A percentile compares a stretch with the other conserved stretches of the same genome.
Conservation (phyloP, 2,888 invertebrate species). For the Digitonthophagus gazella region DNA sequence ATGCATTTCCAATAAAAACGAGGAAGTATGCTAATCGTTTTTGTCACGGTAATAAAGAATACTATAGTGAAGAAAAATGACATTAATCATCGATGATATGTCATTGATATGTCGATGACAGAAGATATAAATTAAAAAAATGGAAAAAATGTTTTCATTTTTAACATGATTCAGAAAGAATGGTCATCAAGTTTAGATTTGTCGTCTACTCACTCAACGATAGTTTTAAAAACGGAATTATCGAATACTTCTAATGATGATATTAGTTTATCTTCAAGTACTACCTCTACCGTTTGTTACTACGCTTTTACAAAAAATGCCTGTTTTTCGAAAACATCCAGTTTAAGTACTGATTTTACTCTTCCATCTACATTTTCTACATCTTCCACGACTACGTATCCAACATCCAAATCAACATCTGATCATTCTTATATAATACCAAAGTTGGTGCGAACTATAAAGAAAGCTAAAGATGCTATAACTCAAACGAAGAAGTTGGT, state of each 20-base stretch:
- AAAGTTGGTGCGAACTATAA: neutral
- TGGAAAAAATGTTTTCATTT: neutral
- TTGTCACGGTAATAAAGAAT: neutral
- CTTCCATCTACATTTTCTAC: neutral
- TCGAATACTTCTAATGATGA: neutral
- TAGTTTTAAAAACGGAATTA: no score
- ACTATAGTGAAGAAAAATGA: neutral
- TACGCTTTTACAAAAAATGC: neutral
- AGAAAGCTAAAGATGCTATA: neutral
- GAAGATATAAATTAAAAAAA: neutral
- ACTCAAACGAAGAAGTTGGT: neutral
- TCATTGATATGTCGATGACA: neutral
- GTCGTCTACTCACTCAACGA: no score
- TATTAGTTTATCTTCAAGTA: neutral
- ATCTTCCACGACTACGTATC: neutral
- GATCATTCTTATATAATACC: neutral
- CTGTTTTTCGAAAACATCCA: neutral
- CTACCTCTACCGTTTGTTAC: neutral
- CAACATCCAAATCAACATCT: neutral
- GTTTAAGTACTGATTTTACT: neutral
- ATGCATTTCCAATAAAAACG: slow-evolving; percentile 62
- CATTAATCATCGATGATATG: neutral
- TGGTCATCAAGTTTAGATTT: no score
- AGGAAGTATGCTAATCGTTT: neutral
- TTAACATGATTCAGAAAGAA: neutral